phyloP scores from a whole-genome alignment of 2,113 vertebrate genomes.

The Phylloscopus trochiloides region DNA sequence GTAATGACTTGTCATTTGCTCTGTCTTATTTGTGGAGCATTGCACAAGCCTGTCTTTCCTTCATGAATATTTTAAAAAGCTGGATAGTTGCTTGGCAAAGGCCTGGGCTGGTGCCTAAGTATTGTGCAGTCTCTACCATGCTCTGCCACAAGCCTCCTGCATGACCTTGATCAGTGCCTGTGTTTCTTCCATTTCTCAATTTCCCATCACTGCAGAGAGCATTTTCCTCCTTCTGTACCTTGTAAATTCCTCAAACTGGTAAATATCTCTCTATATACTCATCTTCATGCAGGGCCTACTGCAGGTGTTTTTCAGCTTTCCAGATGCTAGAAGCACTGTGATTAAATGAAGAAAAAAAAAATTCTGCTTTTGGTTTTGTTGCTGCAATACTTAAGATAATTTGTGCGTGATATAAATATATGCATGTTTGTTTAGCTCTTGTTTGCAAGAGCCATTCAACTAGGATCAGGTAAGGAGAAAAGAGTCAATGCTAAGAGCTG shows the following conservation, averaged over 20 bases:
- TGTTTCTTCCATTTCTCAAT: not conserved
- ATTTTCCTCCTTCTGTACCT: not conserved
- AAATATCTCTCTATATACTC: not conserved
- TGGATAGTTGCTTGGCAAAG: not conserved
- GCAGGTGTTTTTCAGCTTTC: not conserved
- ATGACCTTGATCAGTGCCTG: not conserved
- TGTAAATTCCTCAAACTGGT: not conserved
- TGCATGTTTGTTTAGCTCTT: not conserved
- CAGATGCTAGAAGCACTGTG: not conserved
- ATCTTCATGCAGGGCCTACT: not conserved
- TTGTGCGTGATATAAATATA: not conserved
- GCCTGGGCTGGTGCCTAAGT: not conserved
- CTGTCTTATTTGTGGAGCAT: not conserved
- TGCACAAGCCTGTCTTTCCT: not conserved
- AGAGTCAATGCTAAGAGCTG: not conserved
- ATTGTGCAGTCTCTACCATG: not conserved
- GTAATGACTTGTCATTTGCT: not conserved
- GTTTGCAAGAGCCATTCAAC: not conserved
- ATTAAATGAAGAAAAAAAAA: not conserved
- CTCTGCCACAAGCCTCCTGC: not conserved
- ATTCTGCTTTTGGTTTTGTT: not conserved
- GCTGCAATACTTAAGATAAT: not conserved
- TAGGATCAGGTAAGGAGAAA: not conserved
- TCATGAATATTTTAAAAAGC: not conserved
- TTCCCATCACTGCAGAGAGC: not conserved